Percentiles rank a stretch among this genome's conserved stretches.
phyloP scores from a whole-genome alignment of 2,113 vertebrate species.

The Colinus virginianus region DNA sequence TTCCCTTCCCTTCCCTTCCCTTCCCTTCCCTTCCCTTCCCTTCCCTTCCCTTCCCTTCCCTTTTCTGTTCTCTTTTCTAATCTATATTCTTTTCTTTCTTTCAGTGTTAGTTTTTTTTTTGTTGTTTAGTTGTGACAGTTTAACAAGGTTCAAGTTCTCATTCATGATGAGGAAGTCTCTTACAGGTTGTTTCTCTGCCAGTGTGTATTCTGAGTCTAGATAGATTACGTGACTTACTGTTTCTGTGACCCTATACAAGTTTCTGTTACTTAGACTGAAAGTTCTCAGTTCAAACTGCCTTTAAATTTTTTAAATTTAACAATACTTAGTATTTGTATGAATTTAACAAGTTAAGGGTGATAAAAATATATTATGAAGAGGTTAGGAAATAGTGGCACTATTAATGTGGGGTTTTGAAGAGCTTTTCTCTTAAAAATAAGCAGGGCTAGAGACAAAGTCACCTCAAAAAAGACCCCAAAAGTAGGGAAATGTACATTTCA shows the following conservation, averaged over 20 bases:
- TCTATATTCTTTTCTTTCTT: neutral
- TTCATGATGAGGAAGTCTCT: neutral
- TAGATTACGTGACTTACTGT: neutral
- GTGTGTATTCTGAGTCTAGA: neutral
- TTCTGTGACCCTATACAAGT: neutral
- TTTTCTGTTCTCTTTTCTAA: too few relatives aligned
- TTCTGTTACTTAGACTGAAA: neutral
- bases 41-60: too few relatives aligned
- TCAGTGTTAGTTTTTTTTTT: neutral
- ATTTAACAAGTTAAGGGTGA: neutral
- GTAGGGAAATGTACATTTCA: neutral
- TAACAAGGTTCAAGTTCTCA: neutral
- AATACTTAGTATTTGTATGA: neutral
- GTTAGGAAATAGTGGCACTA: neutral
- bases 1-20: too few relatives aligned
- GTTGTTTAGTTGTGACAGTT: neutral
- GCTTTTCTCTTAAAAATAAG: neutral
- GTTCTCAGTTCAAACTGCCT: neutral
- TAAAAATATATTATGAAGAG: neutral
- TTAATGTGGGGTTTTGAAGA: neutral
- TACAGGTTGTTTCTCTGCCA: neutral
- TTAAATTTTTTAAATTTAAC: neutral
- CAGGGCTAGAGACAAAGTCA: neutral
- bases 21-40: too few relatives aligned
- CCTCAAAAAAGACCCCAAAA: neutral